These are phyloP conservation scores for Andricus quercusramuli DNA, from an alignment of 2,888 invertebrate species.

Conservation along the genomic window DNA sequence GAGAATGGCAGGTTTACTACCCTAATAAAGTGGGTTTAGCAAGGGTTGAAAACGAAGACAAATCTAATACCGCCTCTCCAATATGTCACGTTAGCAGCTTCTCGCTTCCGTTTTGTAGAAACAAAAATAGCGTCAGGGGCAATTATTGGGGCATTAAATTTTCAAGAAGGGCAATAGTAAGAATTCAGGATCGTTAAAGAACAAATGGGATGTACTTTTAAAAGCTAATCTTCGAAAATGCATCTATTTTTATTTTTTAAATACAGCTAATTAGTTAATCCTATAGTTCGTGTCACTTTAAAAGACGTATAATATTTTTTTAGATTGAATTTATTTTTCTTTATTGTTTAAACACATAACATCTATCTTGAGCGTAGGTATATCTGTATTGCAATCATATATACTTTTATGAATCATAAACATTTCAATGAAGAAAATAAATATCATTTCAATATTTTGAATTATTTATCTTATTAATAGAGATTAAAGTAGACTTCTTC, in stretches of 20 bases:
- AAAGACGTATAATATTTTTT: too few species aligned
- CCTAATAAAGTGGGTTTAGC: constrained; percentile 61
- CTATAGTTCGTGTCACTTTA: too few species aligned
- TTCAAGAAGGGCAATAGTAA: constrained; percentile 4
- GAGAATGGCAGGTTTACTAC: constrained; percentile 59
- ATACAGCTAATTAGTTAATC: background rate
- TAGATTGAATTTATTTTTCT: too few species aligned
- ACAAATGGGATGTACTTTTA: background rate
- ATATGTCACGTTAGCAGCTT: background rate
- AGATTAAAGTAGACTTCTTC: too few species aligned
- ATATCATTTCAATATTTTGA: too few species aligned
- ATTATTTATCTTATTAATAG: too few species aligned
- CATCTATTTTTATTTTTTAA: background rate
- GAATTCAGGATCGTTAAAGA: background rate
- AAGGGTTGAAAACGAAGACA: constrained; percentile 18
- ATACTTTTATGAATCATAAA: too few species aligned
- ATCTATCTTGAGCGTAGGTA: too few species aligned
- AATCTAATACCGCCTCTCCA: background rate
- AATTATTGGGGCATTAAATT: constrained; percentile 18
- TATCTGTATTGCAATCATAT: too few species aligned
- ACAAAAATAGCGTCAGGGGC: background rate
- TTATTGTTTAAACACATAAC: too few species aligned
- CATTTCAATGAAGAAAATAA: too few species aligned
- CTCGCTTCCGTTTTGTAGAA: background rate
- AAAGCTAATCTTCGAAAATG: background rate